These are phyloP conservation scores for Rhyacophila evoluta DNA, from an alignment of 2,888 invertebrate species.

Conservation along the genomic window DNA sequence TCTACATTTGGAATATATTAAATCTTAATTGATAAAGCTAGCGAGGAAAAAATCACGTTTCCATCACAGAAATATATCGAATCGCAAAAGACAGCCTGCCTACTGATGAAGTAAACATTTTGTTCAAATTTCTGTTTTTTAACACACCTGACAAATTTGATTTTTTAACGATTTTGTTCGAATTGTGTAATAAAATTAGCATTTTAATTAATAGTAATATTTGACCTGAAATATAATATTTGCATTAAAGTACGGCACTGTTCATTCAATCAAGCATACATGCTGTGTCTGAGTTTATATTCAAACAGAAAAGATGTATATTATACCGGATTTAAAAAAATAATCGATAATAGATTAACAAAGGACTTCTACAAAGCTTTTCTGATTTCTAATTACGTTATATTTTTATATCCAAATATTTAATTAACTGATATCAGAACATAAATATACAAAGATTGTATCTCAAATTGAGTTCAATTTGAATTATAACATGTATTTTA, in stretches of 20 bases:
- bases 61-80: background rate
- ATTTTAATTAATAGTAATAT: conserved; percentile 9
- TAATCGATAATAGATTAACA: too few relatives aligned
- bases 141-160: background rate
- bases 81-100: background rate
- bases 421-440: too few relatives aligned
- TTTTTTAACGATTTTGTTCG: conserved; percentile 4
- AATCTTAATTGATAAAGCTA: background rate
- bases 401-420: too few relatives aligned
- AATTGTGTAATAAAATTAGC: conserved; percentile 6
- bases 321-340: too few relatives aligned
- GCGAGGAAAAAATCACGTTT: background rate
- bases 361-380: too few relatives aligned
- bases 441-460: too few relatives aligned
- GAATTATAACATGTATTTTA: too few relatives aligned
- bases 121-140: background rate
- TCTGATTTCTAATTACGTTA: too few relatives aligned
- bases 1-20: background rate
- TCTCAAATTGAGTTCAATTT: too few relatives aligned
- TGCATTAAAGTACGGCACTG: background rate
- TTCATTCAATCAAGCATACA: background rate
- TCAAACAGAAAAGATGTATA: too few relatives aligned
- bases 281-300: too few relatives aligned
- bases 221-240: conserved; percentile 9
- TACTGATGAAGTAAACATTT: background rate